phyloP scores from a whole-genome alignment of 2,888 invertebrate species.

The Eupelmus urozonus region DNA sequence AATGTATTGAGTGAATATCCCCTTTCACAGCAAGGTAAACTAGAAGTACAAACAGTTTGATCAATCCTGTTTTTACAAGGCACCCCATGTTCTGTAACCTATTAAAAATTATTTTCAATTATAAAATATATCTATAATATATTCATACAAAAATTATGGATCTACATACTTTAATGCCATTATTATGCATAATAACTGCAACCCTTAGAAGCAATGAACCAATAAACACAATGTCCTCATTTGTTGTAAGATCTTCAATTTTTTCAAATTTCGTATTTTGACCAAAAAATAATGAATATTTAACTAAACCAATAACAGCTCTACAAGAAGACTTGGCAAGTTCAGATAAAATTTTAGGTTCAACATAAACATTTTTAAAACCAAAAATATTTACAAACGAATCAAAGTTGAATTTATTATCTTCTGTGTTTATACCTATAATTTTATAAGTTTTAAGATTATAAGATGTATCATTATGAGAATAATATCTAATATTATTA shows the following conservation, averaged over 20 bases:
- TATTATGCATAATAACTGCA: constrained; percentile 29
- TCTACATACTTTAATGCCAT: constrained; percentile 44
- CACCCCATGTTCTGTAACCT: constrained; percentile 29
- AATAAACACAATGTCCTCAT: constrained; percentile 77
- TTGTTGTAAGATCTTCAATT: constrained; percentile 66
- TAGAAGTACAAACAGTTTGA: constrained; percentile 9
- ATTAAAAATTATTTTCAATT: neutral
- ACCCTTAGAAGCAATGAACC: constrained; percentile 82
- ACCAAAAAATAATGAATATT: constrained; percentile 79
- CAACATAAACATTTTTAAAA: constrained; percentile 24
- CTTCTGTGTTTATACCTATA: constrained; percentile 26
- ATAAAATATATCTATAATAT: neutral
- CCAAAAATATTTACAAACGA: constrained; percentile 40
- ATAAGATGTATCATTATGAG: neutral
- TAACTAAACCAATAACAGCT: constrained; percentile 32
- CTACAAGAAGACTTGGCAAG: constrained; percentile 24
- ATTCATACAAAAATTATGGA: neutral
- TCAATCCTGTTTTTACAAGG: constrained; percentile 5
- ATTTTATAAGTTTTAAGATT: constrained; percentile 1
- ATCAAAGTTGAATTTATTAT: constrained; percentile 66
- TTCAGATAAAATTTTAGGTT: constrained; percentile 2
- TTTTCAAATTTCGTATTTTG: constrained; percentile 25
- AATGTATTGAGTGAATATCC: constrained; percentile 38
- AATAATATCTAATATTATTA: neutral
- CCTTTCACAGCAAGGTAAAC: constrained; percentile 40